Evolutionary conservation across 2,797 vertebrate genomes (phyloP), one percentile per base, ranked within the genome.

Genomic region (Lithobates sylvaticus): DNA sequence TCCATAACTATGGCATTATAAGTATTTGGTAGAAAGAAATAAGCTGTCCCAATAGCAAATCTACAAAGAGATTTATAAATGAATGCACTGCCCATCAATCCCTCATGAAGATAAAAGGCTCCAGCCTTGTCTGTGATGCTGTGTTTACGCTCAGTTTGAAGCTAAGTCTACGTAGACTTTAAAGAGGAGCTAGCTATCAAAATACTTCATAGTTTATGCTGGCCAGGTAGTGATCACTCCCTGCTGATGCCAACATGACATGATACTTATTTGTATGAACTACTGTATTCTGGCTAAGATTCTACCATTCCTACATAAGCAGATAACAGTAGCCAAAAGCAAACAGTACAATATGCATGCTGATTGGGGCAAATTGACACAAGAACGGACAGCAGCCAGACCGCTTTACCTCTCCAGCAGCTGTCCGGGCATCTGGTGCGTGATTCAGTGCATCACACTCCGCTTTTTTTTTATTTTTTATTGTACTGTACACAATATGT

Each of bases 41-140:
- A 58, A 58, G 23, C 54, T 6, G 5, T 23, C 1, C n/a, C 54
- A 61, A 61, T 23, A 61, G 21, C 54, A 61, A 13, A 77, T 21
- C 75, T 64, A 64, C n/a, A 64, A 64, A 77, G 54, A 64, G 50
- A 36, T 34, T 39, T 54, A 39, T n/a, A 77, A 64, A 39, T 77
- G 75, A 64, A n/a, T 64, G 75, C 54, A 26, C 32, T 64, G 18
- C 29, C 29, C 21, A 61, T 76, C 50, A 76, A 61, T 76, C 75
- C n/a, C 50, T 61, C 29, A 16, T 15, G 75, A 36, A 21, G 50
- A 77, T 64, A 77, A 36, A 77, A n/a, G 21, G 10, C 64, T 54
- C 61, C 75, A 77, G 32, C 21, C 58, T 10, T 64, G 75, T 77
- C 75, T 77, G 75, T 64, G 75, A 77, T 77, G 32, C 39, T 64